Base-by-base conservation (phyloP, 2,113 vertebrate genomes). In the Lophotis ruficrista region DNA sequence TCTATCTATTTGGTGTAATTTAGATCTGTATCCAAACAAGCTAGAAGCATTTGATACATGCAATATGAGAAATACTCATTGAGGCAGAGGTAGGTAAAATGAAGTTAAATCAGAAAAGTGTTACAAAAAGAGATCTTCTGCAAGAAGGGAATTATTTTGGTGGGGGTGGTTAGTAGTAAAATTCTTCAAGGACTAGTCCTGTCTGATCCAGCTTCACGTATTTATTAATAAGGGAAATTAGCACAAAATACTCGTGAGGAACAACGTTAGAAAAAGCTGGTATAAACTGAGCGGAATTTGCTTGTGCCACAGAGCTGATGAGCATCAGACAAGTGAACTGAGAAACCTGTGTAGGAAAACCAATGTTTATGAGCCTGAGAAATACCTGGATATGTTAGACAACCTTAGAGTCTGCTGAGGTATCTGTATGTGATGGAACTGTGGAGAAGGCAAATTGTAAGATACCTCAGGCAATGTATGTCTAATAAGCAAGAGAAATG, bases 401-500 rank as follows among this genome's bases (percentile, higher is more conserved):
- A 60, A 57, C 16, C 48, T 53, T 21, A 18, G 22, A 64, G 20
- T 21, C 51, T 7, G 9, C 62, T 77, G 88, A 92, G 54, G 15
- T 45, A 80, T 50, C 54, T 33, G 41, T 18, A 15, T 31, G 64
- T 31, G 83, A 82, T 75, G 53, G 48, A 87, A 78, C 51, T 84
- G 68, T 3, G 6, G 38, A 60, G 91, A 68, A 89, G n/a, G 43
- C 35, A 84, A 78, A 76, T 38, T 87, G 25, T 66, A 41, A 43
- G 43, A 68, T 64, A 56, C 80, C 30, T 90, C 8, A 0, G 72
- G 75, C 72, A 62, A n/a, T 0, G 0, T 60, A 35, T 70, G 41
- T 75, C 89, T 89, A 76, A 84, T 78, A 96, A 87, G 53, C 51
- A 89, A 56, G 87, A 95, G 73, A 94, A 95, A 87, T 71, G 48